These are phyloP conservation scores for Polypterus bichir DNA, from an alignment of 2,113 vertebrate species.

Conservation along the genomic window DNA sequence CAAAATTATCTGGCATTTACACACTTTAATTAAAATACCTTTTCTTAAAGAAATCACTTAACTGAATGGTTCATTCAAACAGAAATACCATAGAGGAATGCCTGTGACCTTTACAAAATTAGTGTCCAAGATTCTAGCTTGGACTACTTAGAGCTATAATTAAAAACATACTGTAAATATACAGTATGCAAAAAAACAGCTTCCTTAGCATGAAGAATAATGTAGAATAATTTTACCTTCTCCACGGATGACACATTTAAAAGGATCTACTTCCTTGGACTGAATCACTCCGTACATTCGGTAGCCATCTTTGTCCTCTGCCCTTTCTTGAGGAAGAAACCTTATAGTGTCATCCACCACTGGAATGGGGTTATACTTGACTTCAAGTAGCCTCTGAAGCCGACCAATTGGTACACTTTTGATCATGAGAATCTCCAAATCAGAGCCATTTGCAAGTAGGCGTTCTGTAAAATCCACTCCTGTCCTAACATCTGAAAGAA, in stretches of 20 bases:
- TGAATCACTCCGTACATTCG: constrained; percentile 65
- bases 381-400: constrained; percentile 49
- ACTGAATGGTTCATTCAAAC: too few species aligned
- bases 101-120: too few species aligned
- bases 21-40: too few species aligned
- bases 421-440: constrained; percentile 68
- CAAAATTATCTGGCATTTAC: too few species aligned
- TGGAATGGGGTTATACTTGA: constrained; percentile 33
- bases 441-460: constrained; percentile 60
- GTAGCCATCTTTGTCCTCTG: constrained; percentile 59
- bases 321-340: constrained; percentile 57
- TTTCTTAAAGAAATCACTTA: too few species aligned
- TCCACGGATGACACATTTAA: constrained; percentile 62
- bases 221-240: constrained; percentile 55
- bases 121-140: too few species aligned
- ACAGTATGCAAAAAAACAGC: not conserved
- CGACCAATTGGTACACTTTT: constrained; percentile 61
- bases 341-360: constrained; percentile 42
- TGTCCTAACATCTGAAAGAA: constrained; percentile 58
- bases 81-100: too few species aligned
- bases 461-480: constrained; percentile 65
- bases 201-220: not conserved
- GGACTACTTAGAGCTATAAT: not conserved
- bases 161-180: not conserved
- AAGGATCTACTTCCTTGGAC: constrained; percentile 55